Evolutionary conservation across 2,797 vertebrate species (phyloP).

Genomic region (Phoxinus dragarum): DNA sequence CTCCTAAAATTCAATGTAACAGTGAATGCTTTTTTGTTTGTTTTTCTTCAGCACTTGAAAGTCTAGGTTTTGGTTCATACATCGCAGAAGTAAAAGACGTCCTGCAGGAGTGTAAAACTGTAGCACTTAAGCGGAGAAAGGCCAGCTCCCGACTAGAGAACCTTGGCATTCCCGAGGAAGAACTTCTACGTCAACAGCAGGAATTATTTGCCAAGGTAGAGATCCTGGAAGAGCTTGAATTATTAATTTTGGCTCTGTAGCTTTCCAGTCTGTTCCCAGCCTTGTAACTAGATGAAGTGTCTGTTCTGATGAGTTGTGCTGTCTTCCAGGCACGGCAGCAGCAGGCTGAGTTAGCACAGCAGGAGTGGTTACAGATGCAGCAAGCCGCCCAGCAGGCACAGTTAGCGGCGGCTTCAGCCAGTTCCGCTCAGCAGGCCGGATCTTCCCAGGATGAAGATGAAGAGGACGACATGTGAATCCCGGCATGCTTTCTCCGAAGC

Average conservation of each 20-base stretch:
- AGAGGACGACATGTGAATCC: conserved; percentile 92
- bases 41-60: conserved; percentile 88
- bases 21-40: neutral
- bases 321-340: conserved; percentile 91
- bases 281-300: neutral
- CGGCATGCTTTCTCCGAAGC: neutral
- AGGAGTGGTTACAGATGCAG: conserved; percentile 99
- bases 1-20: neutral
- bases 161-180: conserved; percentile 97
- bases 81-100: conserved; percentile 99
- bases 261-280: neutral
- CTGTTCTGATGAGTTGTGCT: conserved; percentile 3
- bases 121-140: conserved; percentile 98
- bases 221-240: neutral
- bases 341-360: conserved; percentile 97
- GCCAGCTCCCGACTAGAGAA: conserved; percentile 97
- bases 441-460: conserved; percentile 99
- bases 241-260: neutral
- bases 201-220: conserved; percentile 97
- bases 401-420: conserved; percentile 93
- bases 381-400: conserved; percentile 98
- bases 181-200: conserved; percentile 96
- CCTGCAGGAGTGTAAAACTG: conserved; percentile 98
- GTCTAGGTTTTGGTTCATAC: conserved; percentile 97
- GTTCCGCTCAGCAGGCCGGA: conserved; percentile 90